phyloP scores from a whole-genome alignment of 2,113 vertebrate species.

The Australoheros scitulus region DNA sequence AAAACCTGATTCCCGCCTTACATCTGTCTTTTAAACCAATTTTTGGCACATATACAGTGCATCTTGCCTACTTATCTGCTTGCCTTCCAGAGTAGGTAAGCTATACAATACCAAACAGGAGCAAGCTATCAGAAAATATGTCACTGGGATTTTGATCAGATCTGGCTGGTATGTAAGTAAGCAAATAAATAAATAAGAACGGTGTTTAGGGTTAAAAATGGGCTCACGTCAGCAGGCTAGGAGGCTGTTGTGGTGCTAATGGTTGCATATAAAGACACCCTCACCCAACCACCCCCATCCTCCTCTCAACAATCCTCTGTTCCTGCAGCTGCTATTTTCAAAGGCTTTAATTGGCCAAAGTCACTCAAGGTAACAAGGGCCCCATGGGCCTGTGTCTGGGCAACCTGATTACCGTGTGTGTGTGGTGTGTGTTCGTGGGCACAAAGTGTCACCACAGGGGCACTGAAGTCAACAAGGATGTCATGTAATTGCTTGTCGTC shows the following conservation, averaged over 20 bases:
- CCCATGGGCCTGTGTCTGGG: conserved; percentile 57
- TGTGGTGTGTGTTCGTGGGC: not conserved
- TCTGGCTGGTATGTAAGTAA: not conserved
- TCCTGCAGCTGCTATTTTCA: conserved; percentile 63
- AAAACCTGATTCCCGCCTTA: not conserved
- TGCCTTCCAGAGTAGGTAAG: not conserved
- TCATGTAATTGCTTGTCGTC: conserved; percentile 13
- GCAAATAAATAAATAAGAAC: not conserved
- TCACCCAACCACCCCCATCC: not conserved
- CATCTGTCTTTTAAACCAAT: not conserved
- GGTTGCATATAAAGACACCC: conserved; percentile 25
- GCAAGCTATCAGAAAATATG: not conserved
- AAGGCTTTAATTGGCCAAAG: conserved; percentile 69
- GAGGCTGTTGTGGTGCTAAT: conserved; percentile 49
- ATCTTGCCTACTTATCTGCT: not conserved
- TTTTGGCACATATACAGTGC: not conserved
- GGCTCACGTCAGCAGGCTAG: conserved; percentile 17
- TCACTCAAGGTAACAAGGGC: conserved; percentile 63
- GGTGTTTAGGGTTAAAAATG: not conserved
- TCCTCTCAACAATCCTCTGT: conserved; percentile 26
- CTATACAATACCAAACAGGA: not conserved
- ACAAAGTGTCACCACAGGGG: not conserved
- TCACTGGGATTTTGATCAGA: not conserved
- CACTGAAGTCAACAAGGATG: conserved; percentile 25
- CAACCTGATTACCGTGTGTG: conserved; percentile 45